These are phyloP conservation scores for Solea solea DNA, from an alignment of 2,113 vertebrate species.

Conservation along the genomic window DNA sequence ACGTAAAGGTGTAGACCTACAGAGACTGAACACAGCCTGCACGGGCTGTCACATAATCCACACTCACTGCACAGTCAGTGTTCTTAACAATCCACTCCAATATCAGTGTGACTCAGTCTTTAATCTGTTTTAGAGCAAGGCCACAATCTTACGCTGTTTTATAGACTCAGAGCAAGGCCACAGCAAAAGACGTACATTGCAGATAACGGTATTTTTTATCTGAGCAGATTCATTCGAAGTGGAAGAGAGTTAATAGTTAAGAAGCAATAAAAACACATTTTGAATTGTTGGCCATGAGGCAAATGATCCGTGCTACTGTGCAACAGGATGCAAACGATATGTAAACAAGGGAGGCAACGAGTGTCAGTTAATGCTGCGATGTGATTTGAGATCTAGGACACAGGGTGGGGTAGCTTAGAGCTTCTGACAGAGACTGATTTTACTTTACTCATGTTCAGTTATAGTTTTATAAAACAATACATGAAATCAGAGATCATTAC, in stretches of 20 bases:
- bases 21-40: neutral
- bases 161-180: conserved; percentile 16
- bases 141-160: conserved; percentile 20
- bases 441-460: neutral
- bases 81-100: conserved; percentile 8
- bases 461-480: neutral
- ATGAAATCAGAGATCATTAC: neutral
- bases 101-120: conserved; percentile 36
- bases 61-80: conserved; percentile 27
- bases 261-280: neutral
- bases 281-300: conserved; percentile 11
- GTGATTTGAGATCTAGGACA: conserved; percentile 27
- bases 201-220: neutral
- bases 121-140: conserved; percentile 33
- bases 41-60: conserved; percentile 38
- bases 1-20: conserved; percentile 3
- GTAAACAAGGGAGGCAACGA: conserved; percentile 33
- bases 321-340: conserved; percentile 42
- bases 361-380: conserved; percentile 9
- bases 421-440: neutral
- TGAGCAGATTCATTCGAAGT: neutral
- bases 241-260: neutral
- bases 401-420: neutral
- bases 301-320: conserved; percentile 18
- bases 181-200: neutral